These are phyloP conservation scores for Neoniphon sammara DNA, from an alignment of 2,797 vertebrate genomes.

Conservation along the genomic window DNA sequence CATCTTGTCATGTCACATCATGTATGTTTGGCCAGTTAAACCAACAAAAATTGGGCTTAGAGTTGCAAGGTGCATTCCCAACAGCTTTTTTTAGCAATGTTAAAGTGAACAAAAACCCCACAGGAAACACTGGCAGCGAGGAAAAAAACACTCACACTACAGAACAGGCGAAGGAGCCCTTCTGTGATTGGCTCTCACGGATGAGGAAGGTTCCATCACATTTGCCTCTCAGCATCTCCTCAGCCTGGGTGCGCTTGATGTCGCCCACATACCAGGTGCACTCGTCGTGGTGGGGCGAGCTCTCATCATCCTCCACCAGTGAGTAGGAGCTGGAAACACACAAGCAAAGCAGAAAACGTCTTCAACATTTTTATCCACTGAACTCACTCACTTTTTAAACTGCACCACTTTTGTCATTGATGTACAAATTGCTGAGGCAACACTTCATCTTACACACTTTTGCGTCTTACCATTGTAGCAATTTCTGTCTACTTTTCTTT, in stretches of 20 bases:
- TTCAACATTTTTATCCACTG: no score
- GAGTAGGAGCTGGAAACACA: conserved; percentile 85
- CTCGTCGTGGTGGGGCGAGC: conserved; percentile 88
- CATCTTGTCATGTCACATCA: no score
- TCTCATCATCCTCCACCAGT: conserved; percentile 86
- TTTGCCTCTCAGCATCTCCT: conserved; percentile 91
- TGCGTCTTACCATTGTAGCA: no score
- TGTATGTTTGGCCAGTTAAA: not conserved
- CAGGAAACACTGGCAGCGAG: no score
- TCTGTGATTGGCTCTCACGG: conserved; percentile 92
- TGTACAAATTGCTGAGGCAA: no score
- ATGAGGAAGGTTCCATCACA: conserved; percentile 94
- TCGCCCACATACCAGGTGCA: conserved; percentile 94
- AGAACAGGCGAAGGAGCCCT: conserved; percentile 93
- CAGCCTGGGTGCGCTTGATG: conserved; percentile 91
- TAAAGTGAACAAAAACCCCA: not conserved
- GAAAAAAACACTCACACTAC: conserved; percentile 88
- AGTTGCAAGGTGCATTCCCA: no score
- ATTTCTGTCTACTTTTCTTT: no score
- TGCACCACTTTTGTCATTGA: conserved; percentile 16
- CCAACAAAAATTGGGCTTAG: not conserved
- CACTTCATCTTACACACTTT: conserved; percentile 42
- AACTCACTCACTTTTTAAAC: conserved; percentile 18
- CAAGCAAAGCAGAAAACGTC: not conserved
- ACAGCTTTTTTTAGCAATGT: not conserved